Conservation (phyloP, 2,888 invertebrate genomes). For the Standfussiana lucernea region DNA sequence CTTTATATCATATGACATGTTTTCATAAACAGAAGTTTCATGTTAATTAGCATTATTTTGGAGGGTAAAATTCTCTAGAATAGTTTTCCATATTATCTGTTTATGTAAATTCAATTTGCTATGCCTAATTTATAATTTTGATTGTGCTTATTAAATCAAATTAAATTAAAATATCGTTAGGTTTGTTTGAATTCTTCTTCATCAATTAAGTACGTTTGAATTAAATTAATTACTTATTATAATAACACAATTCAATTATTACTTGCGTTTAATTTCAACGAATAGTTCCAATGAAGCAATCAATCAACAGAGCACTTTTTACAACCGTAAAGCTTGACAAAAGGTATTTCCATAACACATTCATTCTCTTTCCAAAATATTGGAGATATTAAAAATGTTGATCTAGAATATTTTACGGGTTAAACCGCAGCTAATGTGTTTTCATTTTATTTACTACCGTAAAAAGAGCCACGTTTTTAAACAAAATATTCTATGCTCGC, state of each 20-base stretch:
- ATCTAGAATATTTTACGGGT: constrained; percentile 28
- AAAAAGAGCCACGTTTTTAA: neutral
- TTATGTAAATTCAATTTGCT: neutral
- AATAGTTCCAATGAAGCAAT: neutral
- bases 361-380: neutral
- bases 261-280: constrained; percentile 9
- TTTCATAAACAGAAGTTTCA: neutral
- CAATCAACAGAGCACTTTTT: neutral
- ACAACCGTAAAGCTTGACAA: constrained; percentile 19
- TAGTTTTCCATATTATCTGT: neutral
- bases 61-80: no score
- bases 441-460: neutral
- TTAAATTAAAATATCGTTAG: neutral
- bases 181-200: no score
- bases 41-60: neutral
- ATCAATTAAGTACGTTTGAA: no score
- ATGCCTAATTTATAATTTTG: neutral
- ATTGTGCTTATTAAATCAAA: neutral
- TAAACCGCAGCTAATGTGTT: constrained; percentile 33
- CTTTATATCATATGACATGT: neutral
- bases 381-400: constrained; percentile 23
- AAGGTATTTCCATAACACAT: constrained; percentile 44
- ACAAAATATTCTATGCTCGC: constrained; percentile 2
- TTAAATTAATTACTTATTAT: constrained; percentile 8
- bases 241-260: neutral